Evolutionary conservation across 2,113 vertebrate genomes (phyloP), one percentile per base, ranked within the genome.

Genomic region (Hippocampus barbouri): DNA sequence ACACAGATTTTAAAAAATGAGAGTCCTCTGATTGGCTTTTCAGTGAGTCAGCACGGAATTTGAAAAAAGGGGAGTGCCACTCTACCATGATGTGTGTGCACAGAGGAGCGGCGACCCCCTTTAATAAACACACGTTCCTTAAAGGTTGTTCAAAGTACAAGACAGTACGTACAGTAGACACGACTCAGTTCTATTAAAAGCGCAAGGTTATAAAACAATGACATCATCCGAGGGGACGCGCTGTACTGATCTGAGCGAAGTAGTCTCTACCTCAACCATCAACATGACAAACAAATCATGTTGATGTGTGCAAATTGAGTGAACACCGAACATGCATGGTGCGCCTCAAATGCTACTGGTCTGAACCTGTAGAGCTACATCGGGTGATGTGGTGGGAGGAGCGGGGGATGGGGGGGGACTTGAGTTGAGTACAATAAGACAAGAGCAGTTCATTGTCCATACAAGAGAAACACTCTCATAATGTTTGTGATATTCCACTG

Each of bases 201-300:
- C 84, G 70, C 76, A 65, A 77, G 81, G 79, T 89, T 87, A 87
- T 81, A 89, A 89, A 90, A 91, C 85, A 87, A 74, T 89, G 89
- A 91, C 90, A 91, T 90, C 90, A 90, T 90, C 73, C 3, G 10
- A 47, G 8, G 64, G 15, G 16, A 8, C 15, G 59, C 14, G 12
- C 27, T 61, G 27, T 57, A 57, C 54, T 12, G n/a, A 57, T n/a
- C 54, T 25, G 54, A 57, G n/a, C 54, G n/a, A 10, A 57, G 64
- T 27, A 66, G 41, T 68, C 83, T 79, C 82, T 69, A 79, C 82
- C 71, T 76, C 79, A 79, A 80, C 72, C 75, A 5, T 1, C 68
- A 79, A 71, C 79, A 34, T 56, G 76, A 79, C 67, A 8, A 47
- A 49, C n/a, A n/a, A 71, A 23, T 69, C 76, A 68, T 30, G 77